phyloP scores from a whole-genome alignment of 2,888 invertebrate genomes.

The Teleogryllus oceanicus region DNA sequence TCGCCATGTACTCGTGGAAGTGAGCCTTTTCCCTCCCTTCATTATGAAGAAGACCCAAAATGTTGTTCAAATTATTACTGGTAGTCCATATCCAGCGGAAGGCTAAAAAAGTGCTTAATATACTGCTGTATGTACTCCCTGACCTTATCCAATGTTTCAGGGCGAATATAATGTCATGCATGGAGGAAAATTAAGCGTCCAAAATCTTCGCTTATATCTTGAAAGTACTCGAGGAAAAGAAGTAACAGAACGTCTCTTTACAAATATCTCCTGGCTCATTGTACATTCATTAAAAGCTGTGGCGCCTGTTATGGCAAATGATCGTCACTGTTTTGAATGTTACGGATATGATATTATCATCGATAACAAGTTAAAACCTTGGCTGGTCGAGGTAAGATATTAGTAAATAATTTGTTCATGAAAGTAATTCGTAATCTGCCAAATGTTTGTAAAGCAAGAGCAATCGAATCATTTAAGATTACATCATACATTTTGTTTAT shows the following conservation, averaged over 20 bases:
- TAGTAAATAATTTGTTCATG: not conserved
- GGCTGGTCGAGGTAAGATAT: slow-evolving; percentile 72
- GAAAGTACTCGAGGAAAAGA: slow-evolving; percentile 87
- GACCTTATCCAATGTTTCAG: slow-evolving; percentile 46
- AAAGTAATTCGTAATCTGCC: not conserved
- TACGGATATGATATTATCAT: slow-evolving; percentile 97
- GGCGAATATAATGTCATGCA: slow-evolving; percentile 91
- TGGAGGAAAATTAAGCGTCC: slow-evolving; percentile 91
- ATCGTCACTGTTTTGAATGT: slow-evolving; percentile 88
- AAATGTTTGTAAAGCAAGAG: not conserved
- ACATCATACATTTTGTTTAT: not conserved
- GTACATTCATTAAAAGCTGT: slow-evolving; percentile 92
- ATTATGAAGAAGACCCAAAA: too few species aligned
- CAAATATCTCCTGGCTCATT: slow-evolving; percentile 84
- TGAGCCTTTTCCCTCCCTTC: too few species aligned
- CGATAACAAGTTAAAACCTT: slow-evolving; percentile 89
- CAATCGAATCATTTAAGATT: not conserved
- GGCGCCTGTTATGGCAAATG: slow-evolving; percentile 87
- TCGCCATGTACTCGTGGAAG: too few species aligned
- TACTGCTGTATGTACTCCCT: too few species aligned
- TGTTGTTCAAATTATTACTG: too few species aligned
- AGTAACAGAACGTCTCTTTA: slow-evolving; percentile 83
- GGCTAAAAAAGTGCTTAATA: too few species aligned
- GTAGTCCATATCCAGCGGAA: too few species aligned
- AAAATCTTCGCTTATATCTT: slow-evolving; percentile 83